Conservation (phyloP, 2,113 vertebrate genomes). For the Chaetura pelagica region DNA sequence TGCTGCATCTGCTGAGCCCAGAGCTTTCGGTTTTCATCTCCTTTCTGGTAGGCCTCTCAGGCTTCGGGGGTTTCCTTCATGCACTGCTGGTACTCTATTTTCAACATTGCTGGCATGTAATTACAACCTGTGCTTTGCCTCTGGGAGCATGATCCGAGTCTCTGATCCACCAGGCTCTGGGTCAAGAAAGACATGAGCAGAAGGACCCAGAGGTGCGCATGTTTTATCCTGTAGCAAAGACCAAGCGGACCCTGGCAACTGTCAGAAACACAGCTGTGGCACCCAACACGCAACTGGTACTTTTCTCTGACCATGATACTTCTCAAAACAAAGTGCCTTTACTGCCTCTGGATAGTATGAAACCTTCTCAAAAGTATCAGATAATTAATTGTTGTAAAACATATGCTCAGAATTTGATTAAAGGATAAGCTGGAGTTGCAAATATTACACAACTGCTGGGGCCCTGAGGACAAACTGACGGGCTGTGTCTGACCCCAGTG, state of each 20-base stretch:
- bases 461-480: background rate
- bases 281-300: background rate
- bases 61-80: background rate
- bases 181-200: background rate
- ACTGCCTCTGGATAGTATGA: background rate
- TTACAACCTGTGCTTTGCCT: background rate
- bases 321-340: background rate
- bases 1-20: background rate
- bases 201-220: background rate
- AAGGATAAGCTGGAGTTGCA: background rate
- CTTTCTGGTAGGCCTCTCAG: background rate
- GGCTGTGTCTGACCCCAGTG: background rate
- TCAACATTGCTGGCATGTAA: background rate
- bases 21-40: background rate
- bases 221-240: background rate
- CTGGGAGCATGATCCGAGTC: rapidly evolving
- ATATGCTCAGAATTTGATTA: background rate
- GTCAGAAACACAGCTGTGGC: background rate
- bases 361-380: background rate
- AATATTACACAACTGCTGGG: rapidly evolving
- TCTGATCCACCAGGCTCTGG: background rate
- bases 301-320: background rate
- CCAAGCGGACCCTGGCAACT: background rate
- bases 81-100: background rate
- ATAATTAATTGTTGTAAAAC: background rate